Evolutionary conservation across 2,797 vertebrate species (phyloP), one percentile per base, ranked within the genome.

Genomic region (Pseudomugil tenellus): DNA sequence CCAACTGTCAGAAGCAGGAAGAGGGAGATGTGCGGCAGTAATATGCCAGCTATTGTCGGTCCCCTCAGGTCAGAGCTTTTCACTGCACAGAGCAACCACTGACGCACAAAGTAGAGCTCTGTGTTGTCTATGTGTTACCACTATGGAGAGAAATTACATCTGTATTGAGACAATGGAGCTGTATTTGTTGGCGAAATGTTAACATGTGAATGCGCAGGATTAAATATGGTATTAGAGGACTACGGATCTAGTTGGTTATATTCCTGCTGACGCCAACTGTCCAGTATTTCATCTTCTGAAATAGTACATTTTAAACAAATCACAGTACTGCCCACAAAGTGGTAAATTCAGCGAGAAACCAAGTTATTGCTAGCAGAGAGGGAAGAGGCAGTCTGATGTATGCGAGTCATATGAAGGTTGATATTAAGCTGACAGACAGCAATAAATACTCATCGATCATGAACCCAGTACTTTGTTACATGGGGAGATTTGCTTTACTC

Each of bases 1-100:
- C 77, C 83, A 78, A 87, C 80, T 84, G 89, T 91, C 88, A 85
- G 66, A 80, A 63, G 61, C 37, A 73, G 65, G 60, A 73, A 76
- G 71, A 78, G 69, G 56, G 56, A 84, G 68, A 81, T 63, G 72
- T 35, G 3, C 69, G 64, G 82, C 23, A 21, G 63, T 71, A 73
- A 74, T 68, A 71, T 68, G 69, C 70, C 64, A 70, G 76, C 76
- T 73, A 60, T 55, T 58, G 63, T 70, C 58, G 75, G 75, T 80
- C 57, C 84, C 89, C 85, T 84, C 69, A 70, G 89, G 90, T 92
- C 84, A 87, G 25, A 85, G 77, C 76, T 63, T 53, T 53, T 59
- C 63, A 64, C 66, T 67, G 65, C 81, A 46, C 64, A 53, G 28
- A 76, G 69, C 0, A 1, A 9, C 37, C 77, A 62, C 81, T 83